Conservation (phyloP, 2,797 vertebrate species). For the Falco concolor region DNA sequence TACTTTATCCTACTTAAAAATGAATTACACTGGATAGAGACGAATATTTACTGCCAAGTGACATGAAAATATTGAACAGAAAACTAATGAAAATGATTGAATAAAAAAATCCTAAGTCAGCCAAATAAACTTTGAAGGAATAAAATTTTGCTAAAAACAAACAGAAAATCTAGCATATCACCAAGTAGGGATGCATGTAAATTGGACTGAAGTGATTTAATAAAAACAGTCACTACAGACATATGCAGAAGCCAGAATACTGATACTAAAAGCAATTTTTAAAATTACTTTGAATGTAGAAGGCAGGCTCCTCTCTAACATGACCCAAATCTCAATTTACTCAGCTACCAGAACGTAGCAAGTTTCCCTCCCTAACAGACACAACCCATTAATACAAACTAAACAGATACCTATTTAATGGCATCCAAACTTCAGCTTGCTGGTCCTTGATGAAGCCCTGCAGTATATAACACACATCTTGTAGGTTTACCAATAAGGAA, state of each 20-base stretch:
- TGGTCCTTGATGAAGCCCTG: background rate
- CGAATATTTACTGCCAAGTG: background rate
- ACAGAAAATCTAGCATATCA: background rate
- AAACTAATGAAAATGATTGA: background rate
- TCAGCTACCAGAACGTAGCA: background rate
- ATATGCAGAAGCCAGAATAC: background rate
- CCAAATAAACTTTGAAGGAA: background rate
- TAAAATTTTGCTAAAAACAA: background rate
- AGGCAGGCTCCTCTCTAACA: background rate
- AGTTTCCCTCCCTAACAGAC: background rate
- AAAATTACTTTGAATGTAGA: background rate
- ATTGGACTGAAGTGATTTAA: background rate
- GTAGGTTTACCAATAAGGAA: background rate
- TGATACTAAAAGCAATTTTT: background rate
- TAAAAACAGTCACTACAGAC: background rate
- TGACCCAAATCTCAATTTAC: background rate
- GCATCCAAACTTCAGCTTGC: background rate
- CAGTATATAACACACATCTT: background rate
- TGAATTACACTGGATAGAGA: background rate
- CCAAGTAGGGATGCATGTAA: background rate
- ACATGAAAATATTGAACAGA: background rate
- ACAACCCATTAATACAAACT: background rate
- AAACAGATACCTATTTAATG: background rate
- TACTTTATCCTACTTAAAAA: background rate
- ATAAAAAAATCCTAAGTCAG: background rate